Base-by-base conservation (phyloP, 2,888 invertebrate species). In the Limenitis camilla region DNA sequence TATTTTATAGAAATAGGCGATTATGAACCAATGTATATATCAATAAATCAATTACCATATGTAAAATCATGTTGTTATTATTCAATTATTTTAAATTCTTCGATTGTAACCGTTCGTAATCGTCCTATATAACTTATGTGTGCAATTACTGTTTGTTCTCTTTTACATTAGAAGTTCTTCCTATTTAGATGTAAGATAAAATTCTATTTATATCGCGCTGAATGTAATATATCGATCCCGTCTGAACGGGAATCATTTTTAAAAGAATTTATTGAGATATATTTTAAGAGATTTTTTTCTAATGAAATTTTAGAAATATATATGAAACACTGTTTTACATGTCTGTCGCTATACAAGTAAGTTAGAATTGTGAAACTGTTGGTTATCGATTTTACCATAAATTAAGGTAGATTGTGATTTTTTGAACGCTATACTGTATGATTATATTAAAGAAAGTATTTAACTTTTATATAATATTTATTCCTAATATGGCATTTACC, bases 401-500 rank as follows among this genome's bases (percentile, higher is more conserved):
- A 67, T 61, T 75, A 74, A 74, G 69, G 62, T 68, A 70, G 62
- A 61, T 63, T 63, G 62, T 53, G 60, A 66, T 69, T 67, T 57
- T 65, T 62, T 61, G 68, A 70, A 74, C 73, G 70, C 65, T 71
- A 65, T 71, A 68, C 68, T 68, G 54, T 64, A 59, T 63, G 61
- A 60, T 67, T 65, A 63, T 64, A 60, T 62, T 58, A 59, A 62
- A 64, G 40, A 52, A 66, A 70, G 66, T 73, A 72, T 75, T 71
- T 71, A 73, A 72, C 70, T 68, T 75, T 72, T 79, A 76, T 78
- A 61, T 66, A 61, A 64, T 74, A 77, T 81, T 75, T 77, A 86
- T 85, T 86, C 86, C 86, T 86, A 86, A 75, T 74, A 84, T 76
- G 85, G 86, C 86, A 87, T 87, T 87, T 86, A 86, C 81, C 81